phyloP scores from a whole-genome alignment of 2,888 invertebrate genomes.

The Macaria notata region DNA sequence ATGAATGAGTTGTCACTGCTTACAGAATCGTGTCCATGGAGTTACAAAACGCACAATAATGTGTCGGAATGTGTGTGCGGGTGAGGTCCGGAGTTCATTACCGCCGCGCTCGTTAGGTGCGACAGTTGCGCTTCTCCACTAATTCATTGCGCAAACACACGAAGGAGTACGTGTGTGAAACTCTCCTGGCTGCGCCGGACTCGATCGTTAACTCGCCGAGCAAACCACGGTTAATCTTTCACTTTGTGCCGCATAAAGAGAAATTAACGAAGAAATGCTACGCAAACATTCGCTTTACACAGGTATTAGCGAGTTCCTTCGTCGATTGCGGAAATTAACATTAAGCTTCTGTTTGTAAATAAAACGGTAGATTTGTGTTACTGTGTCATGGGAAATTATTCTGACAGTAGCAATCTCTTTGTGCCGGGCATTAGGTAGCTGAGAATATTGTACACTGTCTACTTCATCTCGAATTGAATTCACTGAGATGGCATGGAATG shows the following conservation, averaged over 20 bases:
- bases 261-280: conserved; percentile 70
- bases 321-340: conserved; percentile 51
- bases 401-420: conserved; percentile 21
- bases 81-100: conserved; percentile 32
- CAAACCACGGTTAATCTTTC: conserved; percentile 74
- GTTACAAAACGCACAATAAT: conserved; percentile 18
- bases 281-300: conserved; percentile 56
- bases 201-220: conserved; percentile 60
- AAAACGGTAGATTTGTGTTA: conserved; percentile 46
- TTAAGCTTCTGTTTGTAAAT: conserved; percentile 38
- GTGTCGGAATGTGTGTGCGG: conserved; percentile 21
- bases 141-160: conserved; percentile 61
- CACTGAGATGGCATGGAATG: conserved; percentile 29
- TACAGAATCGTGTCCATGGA: conserved; percentile 11
- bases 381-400: conserved; percentile 51
- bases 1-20: conserved; percentile 28
- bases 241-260: conserved; percentile 71
- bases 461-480: conserved; percentile 24
- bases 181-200: conserved; percentile 65
- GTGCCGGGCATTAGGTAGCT: conserved; percentile 13
- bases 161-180: conserved; percentile 66
- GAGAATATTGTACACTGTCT: conserved; percentile 18
- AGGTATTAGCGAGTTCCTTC: conserved; percentile 55
- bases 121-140: conserved; percentile 65
- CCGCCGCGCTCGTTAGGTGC: conserved; percentile 42